These are phyloP conservation scores for Heteromormyrus szaboi DNA, from an alignment of 2,797 vertebrate genomes.

Conservation along the genomic window DNA sequence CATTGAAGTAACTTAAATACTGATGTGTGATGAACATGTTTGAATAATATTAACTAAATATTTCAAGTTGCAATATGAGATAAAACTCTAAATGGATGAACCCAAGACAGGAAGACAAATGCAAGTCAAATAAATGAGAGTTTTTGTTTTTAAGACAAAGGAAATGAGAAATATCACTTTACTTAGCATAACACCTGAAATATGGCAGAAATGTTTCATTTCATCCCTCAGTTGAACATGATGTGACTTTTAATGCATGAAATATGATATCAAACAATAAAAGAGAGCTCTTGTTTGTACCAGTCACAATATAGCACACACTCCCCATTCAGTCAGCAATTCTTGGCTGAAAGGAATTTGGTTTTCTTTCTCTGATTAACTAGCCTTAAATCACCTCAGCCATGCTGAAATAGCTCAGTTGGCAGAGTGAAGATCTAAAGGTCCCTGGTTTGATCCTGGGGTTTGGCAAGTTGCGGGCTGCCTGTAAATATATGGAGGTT, in stretches of 20 bases:
- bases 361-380: background rate
- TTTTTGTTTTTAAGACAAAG: background rate
- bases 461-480: constrained; percentile 29
- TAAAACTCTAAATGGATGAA: background rate
- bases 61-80: background rate
- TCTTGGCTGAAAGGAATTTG: background rate
- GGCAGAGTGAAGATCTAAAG: constrained; percentile 39
- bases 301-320: background rate
- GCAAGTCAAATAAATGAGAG: background rate
- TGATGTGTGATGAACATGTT: background rate
- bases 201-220: background rate
- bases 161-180: background rate
- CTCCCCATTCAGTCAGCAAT: background rate
- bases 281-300: background rate
- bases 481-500: too few relatives aligned
- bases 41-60: background rate
- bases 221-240: background rate
- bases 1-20: background rate
- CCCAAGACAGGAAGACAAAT: background rate
- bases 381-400: background rate
- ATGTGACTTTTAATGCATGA: background rate
- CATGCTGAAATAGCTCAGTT: constrained; percentile 33
- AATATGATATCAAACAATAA: background rate
- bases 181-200: background rate
- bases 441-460: constrained; percentile 42